Base-by-base conservation (phyloP, 2,888 invertebrate species). In the Periphyllus acericola region DNA sequence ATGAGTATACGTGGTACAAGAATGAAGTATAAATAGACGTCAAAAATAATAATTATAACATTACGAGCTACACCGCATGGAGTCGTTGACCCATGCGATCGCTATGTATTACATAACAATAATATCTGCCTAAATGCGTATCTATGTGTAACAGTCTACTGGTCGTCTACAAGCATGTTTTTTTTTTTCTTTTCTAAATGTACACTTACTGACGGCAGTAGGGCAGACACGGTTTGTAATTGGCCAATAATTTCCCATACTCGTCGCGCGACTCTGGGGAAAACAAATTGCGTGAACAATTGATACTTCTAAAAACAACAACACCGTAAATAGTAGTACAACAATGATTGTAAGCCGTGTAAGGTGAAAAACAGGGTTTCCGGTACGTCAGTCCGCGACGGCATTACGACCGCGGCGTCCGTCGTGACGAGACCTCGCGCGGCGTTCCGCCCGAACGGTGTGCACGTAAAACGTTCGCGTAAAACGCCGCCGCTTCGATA, bases 191-290 rank as follows among this genome's bases (percentile, higher is more conserved):
- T 80, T 87, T 80, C 40, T 29, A 76, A 76, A 68, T 60, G 6
- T 81, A 80, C 71, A 87, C 87, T 87, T 87, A 87, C 87, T 87
- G 74, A 81, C 72, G 80, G 80, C 80, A 87, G 87, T 80, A 80
- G 87, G 40, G 72, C 40, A 66, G 87, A 81, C 80, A 87, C 80
- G 81, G 66, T 55, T 72, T 78, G 79, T 85, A 72, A 32, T 87
- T 87, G 81, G 87, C 87, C 87, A 74, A 79, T 60, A 55, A 66
- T 87, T 87, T 87, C 32, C 87, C 87, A 87, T 87, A 87, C 87
- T 87, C 72, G 80, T 74, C 80, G 29, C 9, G 80, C 74, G 80
- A 80, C 60, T 87, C 87, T 87, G 86, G 40, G 87, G 32, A 87
- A 87, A 87, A 87, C 74, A 87, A 87, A 80, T 40, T 66, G 79